Evolutionary conservation across 1,140 invertebrate genomes (phyloP).

Genomic region (Drosophila pectinifera): DNA sequence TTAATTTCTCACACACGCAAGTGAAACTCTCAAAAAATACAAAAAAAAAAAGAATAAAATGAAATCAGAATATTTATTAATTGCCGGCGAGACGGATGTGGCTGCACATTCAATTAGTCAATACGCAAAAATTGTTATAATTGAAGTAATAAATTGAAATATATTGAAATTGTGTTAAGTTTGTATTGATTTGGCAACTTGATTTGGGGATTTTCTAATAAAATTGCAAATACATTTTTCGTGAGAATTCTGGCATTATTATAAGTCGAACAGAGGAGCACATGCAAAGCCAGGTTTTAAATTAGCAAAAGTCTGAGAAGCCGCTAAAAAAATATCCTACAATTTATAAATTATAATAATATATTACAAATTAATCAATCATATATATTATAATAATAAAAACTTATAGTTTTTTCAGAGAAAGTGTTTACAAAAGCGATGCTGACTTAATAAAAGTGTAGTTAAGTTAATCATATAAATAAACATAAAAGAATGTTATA

Average conservation of each 20-base stretch:
- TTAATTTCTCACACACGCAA: constrained; percentile 23
- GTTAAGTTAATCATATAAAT: not conserved
- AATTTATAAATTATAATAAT: no score
- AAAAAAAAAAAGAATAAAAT: constrained; percentile 41
- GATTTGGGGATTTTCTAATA: no score
- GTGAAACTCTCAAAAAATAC: constrained; percentile 5
- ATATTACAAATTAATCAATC: no score
- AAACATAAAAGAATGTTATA: no score
- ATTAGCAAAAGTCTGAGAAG: not conserved
- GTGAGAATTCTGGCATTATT: constrained; percentile 2
- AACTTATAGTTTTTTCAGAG: no score
- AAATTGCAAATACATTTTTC: not conserved
- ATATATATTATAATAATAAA: no score
- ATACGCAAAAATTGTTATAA: constrained; percentile 62
- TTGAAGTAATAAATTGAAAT: constrained; percentile 36
- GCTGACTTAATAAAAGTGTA: no score
- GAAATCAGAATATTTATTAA: constrained; percentile 79
- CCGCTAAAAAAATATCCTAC: not conserved
- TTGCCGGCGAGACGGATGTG: constrained; percentile 32
- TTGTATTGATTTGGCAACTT: not conserved
- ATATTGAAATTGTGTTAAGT: constrained; percentile 42
- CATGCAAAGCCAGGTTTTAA: not conserved
- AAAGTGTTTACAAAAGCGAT: not conserved
- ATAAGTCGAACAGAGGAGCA: no score
- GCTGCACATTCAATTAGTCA: constrained; percentile 49